phyloP scores from a whole-genome alignment of 2,797 vertebrate species.

The Etheostoma nigrum region DNA sequence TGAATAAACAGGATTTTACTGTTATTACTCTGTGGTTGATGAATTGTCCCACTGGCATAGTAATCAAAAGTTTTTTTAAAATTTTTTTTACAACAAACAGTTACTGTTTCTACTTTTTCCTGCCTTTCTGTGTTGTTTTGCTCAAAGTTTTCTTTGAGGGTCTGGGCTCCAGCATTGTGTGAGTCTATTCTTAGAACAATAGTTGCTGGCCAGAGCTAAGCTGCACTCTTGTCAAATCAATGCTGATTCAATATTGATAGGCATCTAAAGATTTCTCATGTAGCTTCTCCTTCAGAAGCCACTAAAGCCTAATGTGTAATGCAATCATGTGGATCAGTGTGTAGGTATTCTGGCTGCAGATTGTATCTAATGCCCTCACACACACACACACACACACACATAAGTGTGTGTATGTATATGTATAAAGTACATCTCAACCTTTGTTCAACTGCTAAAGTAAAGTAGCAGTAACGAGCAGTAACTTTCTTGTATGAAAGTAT shows the following conservation, averaged over 20 bases:
- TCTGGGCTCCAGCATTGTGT: slow-evolving; percentile 30
- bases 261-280: slow-evolving; percentile 66
- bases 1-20: not conserved
- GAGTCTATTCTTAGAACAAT: slow-evolving; percentile 58
- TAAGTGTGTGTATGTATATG: too few species aligned
- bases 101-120: not conserved
- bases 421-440: too few species aligned
- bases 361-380: not conserved
- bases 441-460: not conserved
- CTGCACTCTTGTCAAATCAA: slow-evolving; percentile 67
- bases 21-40: not conserved
- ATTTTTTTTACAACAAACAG: not conserved
- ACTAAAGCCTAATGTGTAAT: slow-evolving; percentile 43
- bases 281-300: not conserved
- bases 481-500: not conserved
- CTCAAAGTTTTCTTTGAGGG: slow-evolving; percentile 14
- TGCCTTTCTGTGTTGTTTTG: slow-evolving; percentile 14
- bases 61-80: not conserved
- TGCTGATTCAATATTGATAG: slow-evolving; percentile 81
- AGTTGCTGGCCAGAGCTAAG: slow-evolving; percentile 42
- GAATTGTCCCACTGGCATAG: not conserved
- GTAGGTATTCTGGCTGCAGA: slow-evolving; percentile 35
- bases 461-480: not conserved
- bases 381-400: not conserved
- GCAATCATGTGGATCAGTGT: slow-evolving; percentile 36